Evolutionary conservation across 2,888 invertebrate genomes (phyloP).

Genomic region (Temnothorax unifasciatus): DNA sequence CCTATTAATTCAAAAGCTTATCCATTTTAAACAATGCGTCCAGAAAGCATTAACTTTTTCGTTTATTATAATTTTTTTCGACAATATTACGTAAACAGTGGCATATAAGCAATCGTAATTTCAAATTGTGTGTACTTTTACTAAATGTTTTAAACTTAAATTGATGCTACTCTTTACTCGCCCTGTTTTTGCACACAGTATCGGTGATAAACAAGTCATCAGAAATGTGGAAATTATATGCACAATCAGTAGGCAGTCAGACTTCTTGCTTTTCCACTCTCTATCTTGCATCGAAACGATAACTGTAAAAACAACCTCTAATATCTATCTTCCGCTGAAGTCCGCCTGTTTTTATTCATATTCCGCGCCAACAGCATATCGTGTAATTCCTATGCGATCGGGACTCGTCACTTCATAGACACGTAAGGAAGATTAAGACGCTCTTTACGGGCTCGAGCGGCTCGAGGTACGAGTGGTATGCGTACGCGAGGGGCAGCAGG

Average conservation of each 20-base stretch:
- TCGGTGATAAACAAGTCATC: neutral
- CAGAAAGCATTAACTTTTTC: neutral
- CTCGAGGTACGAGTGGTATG: constrained; percentile 63
- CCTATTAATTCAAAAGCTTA: neutral
- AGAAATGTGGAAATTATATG: constrained; percentile 10
- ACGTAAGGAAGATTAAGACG: constrained; percentile 65
- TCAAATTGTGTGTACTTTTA: neutral
- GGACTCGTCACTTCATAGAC: constrained; percentile 39
- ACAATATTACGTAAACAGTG: neutral
- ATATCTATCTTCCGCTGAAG: neutral
- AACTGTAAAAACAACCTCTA: constrained; percentile 23
- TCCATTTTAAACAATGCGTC: neutral
- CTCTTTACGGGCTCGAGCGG: constrained; percentile 39
- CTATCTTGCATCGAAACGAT: neutral
- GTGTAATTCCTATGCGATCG: constrained; percentile 31
- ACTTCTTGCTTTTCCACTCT: constrained; percentile 3
- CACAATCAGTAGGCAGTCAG: neutral
- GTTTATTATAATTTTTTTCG: neutral
- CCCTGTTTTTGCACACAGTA: neutral
- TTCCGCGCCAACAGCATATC: constrained; percentile 29
- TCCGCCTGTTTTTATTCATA: neutral
- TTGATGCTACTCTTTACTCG: neutral
- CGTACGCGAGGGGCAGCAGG: constrained; percentile 79
- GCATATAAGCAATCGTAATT: neutral
- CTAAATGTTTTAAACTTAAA: neutral